A percentile compares a stretch with the other conserved stretches of the same genome.
phyloP scores from a whole-genome alignment of 2,888 invertebrate species.

The Chaetoderma sp. region DNA sequence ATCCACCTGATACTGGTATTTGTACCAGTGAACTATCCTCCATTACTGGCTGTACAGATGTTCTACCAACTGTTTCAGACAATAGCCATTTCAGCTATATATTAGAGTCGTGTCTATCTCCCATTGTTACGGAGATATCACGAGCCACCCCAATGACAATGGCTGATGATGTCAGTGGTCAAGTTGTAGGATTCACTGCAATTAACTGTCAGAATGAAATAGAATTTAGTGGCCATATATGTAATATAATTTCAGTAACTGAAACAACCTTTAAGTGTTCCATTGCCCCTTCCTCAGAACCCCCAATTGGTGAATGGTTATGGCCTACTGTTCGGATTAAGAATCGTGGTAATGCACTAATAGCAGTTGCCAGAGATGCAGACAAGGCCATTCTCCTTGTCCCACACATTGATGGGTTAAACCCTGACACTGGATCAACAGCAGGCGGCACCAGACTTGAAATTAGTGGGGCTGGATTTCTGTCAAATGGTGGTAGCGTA shows the following conservation, averaged over 20 bases:
- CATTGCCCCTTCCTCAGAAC: not conserved
- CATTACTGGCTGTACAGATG: not conserved
- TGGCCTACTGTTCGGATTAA: not conserved
- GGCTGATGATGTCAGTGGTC: constrained; percentile 26
- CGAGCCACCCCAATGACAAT: constrained; percentile 23
- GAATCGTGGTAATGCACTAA: not conserved
- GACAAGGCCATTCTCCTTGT: not conserved
- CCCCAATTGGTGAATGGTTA: not conserved
- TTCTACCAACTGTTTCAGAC: not conserved
- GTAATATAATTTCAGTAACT: not conserved
- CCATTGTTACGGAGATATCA: not conserved
- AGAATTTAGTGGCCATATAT: not conserved
- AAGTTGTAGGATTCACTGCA: constrained; percentile 16
- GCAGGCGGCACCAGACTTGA: not conserved
- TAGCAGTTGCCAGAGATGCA: not conserved
- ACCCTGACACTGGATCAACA: not conserved
- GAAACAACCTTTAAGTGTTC: too few species aligned
- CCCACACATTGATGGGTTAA: not conserved
- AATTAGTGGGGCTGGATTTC: not conserved
- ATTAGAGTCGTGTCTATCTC: not conserved
- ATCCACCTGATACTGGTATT: not conserved
- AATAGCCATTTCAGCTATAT: not conserved
- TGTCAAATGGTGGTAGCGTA: not conserved
- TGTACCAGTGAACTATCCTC: not conserved
- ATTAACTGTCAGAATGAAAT: constrained; percentile 16